Evolutionary conservation across 2,888 invertebrate species (phyloP).

Genomic region (Malacosoma neustria): DNA sequence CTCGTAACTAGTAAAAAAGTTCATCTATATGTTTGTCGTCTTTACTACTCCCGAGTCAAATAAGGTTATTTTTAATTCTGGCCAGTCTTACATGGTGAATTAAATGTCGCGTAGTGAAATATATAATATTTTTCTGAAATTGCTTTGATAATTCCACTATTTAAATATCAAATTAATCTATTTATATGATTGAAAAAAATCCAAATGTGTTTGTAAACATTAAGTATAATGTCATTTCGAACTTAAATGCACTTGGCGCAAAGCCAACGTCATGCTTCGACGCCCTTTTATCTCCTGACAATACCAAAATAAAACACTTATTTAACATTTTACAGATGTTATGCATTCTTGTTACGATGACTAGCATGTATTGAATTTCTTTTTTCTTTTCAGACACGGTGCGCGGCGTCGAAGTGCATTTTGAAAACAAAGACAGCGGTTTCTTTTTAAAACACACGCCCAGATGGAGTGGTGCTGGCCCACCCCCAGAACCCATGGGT

Average conservation of each 20-base stretch:
- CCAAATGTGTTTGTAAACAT: constrained; percentile 46
- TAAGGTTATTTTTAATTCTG: no score
- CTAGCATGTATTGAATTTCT: constrained; percentile 26
- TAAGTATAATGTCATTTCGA: constrained; percentile 33
- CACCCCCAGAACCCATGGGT: constrained; percentile 59
- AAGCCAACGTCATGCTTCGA: constrained; percentile 46
- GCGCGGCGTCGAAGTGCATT: constrained; percentile 89
- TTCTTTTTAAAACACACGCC: constrained; percentile 91
- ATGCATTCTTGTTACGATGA: constrained; percentile 23
- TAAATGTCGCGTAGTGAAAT: no score
- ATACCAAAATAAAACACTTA: constrained; percentile 47
- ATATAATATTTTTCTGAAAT: no score
- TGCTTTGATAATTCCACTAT: no score
- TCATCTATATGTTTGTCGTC: no score
- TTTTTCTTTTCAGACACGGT: constrained; percentile 77
- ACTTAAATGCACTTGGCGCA: constrained; percentile 46
- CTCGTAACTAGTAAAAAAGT: no score
- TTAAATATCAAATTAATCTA: not conserved
- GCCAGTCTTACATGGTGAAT: no score
- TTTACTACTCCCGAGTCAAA: no score
- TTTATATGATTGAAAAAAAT: constrained; percentile 3
- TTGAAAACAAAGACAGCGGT: constrained; percentile 93
- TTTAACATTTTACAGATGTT: constrained; percentile 45
- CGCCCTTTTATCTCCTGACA: constrained; percentile 52
- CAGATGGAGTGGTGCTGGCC: constrained; percentile 78